Conservation (phyloP, 23 tunicate genomes). For the Corella eumyota region DNA sequence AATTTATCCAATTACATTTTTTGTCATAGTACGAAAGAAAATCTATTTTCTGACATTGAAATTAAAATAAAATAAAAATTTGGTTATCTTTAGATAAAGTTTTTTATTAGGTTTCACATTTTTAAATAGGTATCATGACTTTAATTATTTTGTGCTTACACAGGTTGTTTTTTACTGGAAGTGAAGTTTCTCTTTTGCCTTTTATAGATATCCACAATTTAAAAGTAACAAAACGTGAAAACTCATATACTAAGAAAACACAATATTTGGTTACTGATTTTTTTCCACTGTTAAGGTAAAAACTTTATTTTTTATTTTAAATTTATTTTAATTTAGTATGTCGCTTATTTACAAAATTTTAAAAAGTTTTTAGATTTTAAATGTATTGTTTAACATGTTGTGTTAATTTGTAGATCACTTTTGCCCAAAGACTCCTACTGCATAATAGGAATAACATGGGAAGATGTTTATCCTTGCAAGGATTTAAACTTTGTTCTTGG, state of each 20-base stretch:
- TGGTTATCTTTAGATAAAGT: no score
- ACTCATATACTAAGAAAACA: conserved; percentile 30
- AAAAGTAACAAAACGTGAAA: conserved; percentile 14
- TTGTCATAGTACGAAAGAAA: no score
- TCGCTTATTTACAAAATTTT: background rate
- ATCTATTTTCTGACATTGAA: no score
- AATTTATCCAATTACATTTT: no score
- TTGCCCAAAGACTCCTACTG: conserved; percentile 42
- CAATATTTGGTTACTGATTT: conserved; percentile 66
- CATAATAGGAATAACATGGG: conserved; percentile 50
- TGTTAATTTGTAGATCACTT: conserved; percentile 22
- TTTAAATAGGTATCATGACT: no score
- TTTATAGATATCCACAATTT: conserved; percentile 13
- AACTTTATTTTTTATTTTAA: background rate
- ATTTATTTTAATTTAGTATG: background rate
- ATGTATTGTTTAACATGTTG: background rate
- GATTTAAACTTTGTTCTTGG: conserved; percentile 66
- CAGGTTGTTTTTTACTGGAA: conserved; percentile 51
- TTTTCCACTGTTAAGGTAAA: conserved; percentile 56
- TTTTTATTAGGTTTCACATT: no score
- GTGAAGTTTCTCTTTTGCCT: conserved; percentile 25
- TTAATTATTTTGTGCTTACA: no score
- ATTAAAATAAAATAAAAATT: no score
- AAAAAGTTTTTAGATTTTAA: background rate
- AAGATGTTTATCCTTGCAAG: conserved; percentile 58